Percentiles rank a stretch among this genome's conserved stretches.
Conservation (phyloP, 1,140 invertebrate species). For the Listronotus oregonensis region DNA sequence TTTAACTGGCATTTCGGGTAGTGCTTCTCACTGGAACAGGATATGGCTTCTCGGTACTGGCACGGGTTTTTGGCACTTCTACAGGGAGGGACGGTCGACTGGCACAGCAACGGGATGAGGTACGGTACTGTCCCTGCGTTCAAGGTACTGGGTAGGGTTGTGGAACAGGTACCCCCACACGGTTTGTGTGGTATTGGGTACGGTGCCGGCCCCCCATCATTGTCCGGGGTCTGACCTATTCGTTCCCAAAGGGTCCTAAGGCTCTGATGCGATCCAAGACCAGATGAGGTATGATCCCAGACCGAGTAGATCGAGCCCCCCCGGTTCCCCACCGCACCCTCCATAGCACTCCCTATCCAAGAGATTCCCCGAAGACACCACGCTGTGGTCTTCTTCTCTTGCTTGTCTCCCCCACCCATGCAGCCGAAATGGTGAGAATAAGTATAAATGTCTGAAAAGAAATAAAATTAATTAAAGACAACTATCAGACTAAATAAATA, state of each 20-base stretch:
- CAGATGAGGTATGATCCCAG: conserved; percentile 4
- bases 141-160: conserved; percentile 45
- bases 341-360: conserved; percentile 26
- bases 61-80: conserved; percentile 26
- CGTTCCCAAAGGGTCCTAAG: too few species aligned
- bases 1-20: conserved; percentile 29
- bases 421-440: not conserved
- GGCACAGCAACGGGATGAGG: conserved; percentile 29
- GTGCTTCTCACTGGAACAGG: conserved; percentile 27
- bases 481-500: too few species aligned
- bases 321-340: conserved; percentile 15
- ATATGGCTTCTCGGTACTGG: conserved; percentile 39
- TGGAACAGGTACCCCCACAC: conserved; percentile 40
- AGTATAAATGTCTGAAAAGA: conserved; percentile 6
- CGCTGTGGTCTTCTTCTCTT: conserved; percentile 25
- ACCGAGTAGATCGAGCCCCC: not conserved
- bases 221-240: too few species aligned
- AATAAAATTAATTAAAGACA: too few species aligned
- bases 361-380: conserved; percentile 38
- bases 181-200: conserved; percentile 38
- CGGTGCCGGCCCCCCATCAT: too few species aligned
- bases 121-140: conserved; percentile 28
- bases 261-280: conserved; percentile 39
- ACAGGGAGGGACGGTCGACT: conserved; percentile 39
- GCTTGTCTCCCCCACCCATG: not conserved